Base-by-base conservation (phyloP, 2,888 invertebrate species). In the Dichetophora obliterata region DNA sequence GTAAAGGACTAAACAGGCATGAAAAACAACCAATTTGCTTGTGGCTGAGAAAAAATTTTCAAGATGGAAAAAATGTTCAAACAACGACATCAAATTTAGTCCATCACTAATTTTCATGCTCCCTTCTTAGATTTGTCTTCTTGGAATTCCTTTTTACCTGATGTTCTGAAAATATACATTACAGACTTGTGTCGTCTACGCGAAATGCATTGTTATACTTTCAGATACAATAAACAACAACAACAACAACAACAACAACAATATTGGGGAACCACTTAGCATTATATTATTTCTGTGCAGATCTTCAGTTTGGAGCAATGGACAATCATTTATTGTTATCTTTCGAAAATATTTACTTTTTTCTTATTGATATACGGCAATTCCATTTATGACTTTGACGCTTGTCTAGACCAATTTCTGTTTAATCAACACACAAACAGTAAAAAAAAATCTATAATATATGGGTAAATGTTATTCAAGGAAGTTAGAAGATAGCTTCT, bases 201-300 rank as follows among this genome's bases (percentile, higher is more conserved):
- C 52, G 65, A 16, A 65, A 50, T 74, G 14, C 22, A 54, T 66
- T 66, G 73, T 63, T 73, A 37, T 34, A 57, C 31, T 31, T 31
- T 34, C 61, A 37, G n/a, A 85, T 82, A 83, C 78, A 72, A 79
- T 61, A 81, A 77, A 78, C 80, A 82, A 77, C 65, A n/a, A n/a
- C n/a, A n/a, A n/a, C n/a, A n/a, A n/a, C n/a, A n/a, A n/a, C n/a
- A n/a, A n/a, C n/a, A n/a, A n/a, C 22, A 65, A 77, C 24, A 73
- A 61, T 63, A 61, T 73, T 48, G 48, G 61, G 61, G 24, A 61
- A 50, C 24, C 72, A 63, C 63, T 73, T 63, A 73, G 72, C 72
- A 73, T 50, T 31, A 61, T 48, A 27, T 71, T 43, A 73, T 50
- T 73, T 31, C 74, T n/a, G 54, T 74, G 19, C 27, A 50, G 43